phyloP scores from a whole-genome alignment of 2,888 invertebrate genomes.

The Junonia oenone region DNA sequence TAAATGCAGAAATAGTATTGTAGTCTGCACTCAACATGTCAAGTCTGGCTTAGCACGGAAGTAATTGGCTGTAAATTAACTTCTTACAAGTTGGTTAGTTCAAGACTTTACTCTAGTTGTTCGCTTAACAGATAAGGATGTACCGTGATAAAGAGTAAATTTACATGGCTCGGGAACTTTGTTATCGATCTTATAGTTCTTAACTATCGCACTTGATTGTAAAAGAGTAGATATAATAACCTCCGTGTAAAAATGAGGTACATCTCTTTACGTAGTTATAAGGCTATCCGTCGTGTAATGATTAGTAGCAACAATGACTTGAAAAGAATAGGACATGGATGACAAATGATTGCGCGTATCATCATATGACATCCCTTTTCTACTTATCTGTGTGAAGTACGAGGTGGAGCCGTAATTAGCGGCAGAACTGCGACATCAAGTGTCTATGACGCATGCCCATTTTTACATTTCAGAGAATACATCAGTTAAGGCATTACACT shows the following conservation, averaged over 20 bases:
- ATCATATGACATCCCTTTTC: constrained; percentile 19
- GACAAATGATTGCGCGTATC: constrained; percentile 27
- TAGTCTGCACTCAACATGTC: constrained; percentile 23
- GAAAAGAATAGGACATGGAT: constrained; percentile 5
- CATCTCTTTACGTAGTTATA: background rate
- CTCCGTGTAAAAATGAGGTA: no score
- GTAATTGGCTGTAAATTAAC: constrained; percentile 77
- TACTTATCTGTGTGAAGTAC: constrained; percentile 22
- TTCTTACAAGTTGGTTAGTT: constrained; percentile 60
- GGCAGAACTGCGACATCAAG: constrained; percentile 48
- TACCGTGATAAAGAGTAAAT: constrained; percentile 18
- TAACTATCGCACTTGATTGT: no score
- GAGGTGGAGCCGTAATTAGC: constrained; percentile 58
- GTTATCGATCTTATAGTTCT: constrained; percentile 16
- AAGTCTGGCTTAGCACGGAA: constrained; percentile 58
- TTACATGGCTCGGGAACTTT: constrained; percentile 19
- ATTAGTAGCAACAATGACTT: background rate
- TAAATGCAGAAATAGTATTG: constrained; percentile 9
- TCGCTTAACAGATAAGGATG: constrained; percentile 42
- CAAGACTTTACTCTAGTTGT: constrained; percentile 38
- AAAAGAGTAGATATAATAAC: no score
- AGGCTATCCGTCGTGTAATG: background rate
- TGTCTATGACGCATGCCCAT: constrained; percentile 50
- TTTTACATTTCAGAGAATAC: constrained; percentile 31
- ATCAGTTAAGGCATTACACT: constrained; percentile 11